Evolutionary conservation across 2,113 vertebrate species (phyloP).

Genomic region (Amazona guildingii): DNA sequence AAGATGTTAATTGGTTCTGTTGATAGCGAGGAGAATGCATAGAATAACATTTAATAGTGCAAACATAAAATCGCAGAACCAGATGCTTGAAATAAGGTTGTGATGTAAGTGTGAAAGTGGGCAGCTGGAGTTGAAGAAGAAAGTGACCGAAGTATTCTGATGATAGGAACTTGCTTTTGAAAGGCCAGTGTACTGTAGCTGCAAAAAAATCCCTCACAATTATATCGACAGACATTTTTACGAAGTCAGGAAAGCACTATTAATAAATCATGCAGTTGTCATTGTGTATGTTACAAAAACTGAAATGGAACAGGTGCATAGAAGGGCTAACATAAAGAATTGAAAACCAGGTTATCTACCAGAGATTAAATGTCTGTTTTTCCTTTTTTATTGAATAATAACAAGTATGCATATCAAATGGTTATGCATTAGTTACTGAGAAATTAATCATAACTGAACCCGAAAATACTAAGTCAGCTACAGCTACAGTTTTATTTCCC

Average conservation of each 20-base stretch:
- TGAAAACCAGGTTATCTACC: no score
- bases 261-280: neutral
- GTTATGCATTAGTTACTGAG: neutral
- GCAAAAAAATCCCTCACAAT: neutral
- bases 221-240: neutral
- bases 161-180: neutral
- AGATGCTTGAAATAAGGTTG: neutral
- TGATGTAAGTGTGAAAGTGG: neutral
- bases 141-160: neutral
- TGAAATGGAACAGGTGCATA: neutral
- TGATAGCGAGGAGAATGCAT: neutral
- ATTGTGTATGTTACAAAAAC: neutral
- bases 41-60: neutral
- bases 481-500: no score
- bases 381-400: no score
- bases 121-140: neutral
- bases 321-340: no score
- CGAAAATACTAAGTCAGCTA: no score
- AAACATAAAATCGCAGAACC: neutral
- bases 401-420: no score
- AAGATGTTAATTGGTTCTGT: neutral
- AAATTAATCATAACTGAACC: no score
- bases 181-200: neutral
- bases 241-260: neutral
- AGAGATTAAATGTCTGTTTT: no score